Percentiles rank a stretch among this genome's conserved stretches.
phyloP scores from a whole-genome alignment of 2,888 invertebrate genomes.

The Coelogynopora nodosa region DNA sequence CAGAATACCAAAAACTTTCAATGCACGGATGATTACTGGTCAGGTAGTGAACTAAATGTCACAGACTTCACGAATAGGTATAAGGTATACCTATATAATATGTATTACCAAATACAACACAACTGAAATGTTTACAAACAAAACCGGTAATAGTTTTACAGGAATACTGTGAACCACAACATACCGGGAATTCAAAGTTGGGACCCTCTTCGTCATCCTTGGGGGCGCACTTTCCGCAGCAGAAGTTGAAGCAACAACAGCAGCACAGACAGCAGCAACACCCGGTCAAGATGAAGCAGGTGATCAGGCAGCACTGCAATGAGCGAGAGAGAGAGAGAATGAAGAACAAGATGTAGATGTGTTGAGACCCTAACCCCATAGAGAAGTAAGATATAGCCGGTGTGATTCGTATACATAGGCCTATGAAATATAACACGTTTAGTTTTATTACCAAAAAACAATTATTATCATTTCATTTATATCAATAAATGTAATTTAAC shows the following conservation, averaged over 20 bases:
- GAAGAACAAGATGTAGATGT: neutral
- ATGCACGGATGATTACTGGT: too few relatives aligned
- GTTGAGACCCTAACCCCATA: too few relatives aligned
- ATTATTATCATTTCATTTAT: too few relatives aligned
- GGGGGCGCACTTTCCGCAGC: slow-evolving; percentile 37
- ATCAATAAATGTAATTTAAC: too few relatives aligned
- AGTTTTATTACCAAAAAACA: too few relatives aligned
- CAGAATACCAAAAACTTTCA: too few relatives aligned
- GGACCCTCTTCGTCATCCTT: slow-evolving; percentile 21
- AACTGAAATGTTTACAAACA: neutral
- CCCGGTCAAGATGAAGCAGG: slow-evolving; percentile 31
- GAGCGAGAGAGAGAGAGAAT: neutral
- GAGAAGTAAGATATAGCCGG: too few relatives aligned
- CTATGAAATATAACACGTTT: too few relatives aligned
- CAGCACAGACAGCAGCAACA: slow-evolving; percentile 36
- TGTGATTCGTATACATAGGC: too few relatives aligned
- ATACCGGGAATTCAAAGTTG: neutral
- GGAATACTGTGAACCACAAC: neutral
- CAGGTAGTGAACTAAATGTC: too few relatives aligned
- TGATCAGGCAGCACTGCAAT: neutral
- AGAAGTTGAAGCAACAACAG: slow-evolving; percentile 37
- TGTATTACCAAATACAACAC: neutral
- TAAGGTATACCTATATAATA: too few relatives aligned
- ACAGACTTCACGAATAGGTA: too few relatives aligned
- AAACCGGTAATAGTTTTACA: neutral